These are phyloP conservation scores for Strix occidentalis DNA, from an alignment of 2,797 vertebrate genomes.

Conservation along the genomic window DNA sequence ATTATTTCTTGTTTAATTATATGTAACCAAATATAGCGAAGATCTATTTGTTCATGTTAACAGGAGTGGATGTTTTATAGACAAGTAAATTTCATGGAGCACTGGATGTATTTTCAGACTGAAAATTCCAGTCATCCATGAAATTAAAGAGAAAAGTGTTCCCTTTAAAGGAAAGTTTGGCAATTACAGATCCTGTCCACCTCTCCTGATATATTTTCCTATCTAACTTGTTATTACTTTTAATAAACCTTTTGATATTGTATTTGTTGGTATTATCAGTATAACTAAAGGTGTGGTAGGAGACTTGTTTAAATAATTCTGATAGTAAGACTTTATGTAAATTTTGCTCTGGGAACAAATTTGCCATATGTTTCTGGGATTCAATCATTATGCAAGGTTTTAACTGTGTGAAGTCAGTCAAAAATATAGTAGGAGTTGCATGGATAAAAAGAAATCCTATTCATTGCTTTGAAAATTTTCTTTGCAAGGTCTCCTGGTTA, in stretches of 20 bases:
- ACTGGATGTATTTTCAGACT: slow-evolving; percentile 60
- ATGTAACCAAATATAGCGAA: slow-evolving; percentile 33
- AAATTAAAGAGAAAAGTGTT: slow-evolving; percentile 69
- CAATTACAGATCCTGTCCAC: slow-evolving; percentile 13
- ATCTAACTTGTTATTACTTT: background rate
- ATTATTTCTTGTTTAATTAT: slow-evolving; percentile 61
- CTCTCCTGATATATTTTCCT: background rate
- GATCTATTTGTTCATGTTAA: slow-evolving; percentile 65
- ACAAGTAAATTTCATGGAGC: slow-evolving; percentile 70
- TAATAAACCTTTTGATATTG: background rate
- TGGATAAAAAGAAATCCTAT: background rate
- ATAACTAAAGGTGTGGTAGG: background rate
- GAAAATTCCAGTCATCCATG: slow-evolving; percentile 65
- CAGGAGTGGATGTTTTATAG: slow-evolving; percentile 64
- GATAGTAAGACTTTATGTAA: background rate
- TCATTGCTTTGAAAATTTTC: background rate
- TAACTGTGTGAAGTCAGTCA: background rate
- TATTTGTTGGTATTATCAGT: background rate
- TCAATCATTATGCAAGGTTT: background rate
- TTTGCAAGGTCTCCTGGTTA: background rate
- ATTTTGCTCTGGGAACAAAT: background rate
- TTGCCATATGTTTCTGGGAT: background rate
- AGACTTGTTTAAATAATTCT: background rate
- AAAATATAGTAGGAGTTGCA: background rate
- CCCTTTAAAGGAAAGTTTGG: slow-evolving; percentile 27